Evolutionary conservation across 2,797 vertebrate genomes (phyloP).

Genomic region (Acipenser ruthenus): DNA sequence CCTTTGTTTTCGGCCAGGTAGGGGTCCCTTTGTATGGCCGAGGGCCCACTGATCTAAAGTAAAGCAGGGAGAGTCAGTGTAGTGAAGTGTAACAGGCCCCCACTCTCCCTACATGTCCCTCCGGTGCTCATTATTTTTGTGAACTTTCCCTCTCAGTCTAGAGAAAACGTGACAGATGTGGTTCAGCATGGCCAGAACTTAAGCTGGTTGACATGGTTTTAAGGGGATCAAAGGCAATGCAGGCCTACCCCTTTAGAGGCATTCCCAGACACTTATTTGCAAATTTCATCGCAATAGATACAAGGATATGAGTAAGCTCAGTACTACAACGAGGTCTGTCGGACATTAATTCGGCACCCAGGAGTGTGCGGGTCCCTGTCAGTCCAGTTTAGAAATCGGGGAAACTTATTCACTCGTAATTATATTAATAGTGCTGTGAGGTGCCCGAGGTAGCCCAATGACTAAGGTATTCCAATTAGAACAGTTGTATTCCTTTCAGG

Average conservation of each 20-base stretch:
- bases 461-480: no score
- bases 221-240: conserved; percentile 9
- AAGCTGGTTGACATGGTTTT: conserved; percentile 13
- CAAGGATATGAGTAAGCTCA: neutral
- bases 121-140: conserved; percentile 1
- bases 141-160: neutral
- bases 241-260: neutral
- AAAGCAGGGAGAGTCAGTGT: conserved; percentile 8
- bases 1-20: conserved; percentile 12
- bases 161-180: conserved; percentile 10
- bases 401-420: no score
- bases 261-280: conserved; percentile 7
- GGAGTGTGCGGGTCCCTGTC: no score
- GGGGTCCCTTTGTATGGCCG: conserved; percentile 6
- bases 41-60: conserved; percentile 12
- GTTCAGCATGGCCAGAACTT: conserved; percentile 11
- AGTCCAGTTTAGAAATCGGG: no score
- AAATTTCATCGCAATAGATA: conserved; percentile 1
- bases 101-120: neutral
- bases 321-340: no score
- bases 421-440: no score
- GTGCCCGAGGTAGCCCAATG: no score
- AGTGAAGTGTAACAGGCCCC: conserved; percentile 12
- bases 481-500: no score
- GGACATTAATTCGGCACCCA: no score